Base-by-base conservation (phyloP, 2,113 vertebrate genomes). In the Xiphophorus maculatus region DNA sequence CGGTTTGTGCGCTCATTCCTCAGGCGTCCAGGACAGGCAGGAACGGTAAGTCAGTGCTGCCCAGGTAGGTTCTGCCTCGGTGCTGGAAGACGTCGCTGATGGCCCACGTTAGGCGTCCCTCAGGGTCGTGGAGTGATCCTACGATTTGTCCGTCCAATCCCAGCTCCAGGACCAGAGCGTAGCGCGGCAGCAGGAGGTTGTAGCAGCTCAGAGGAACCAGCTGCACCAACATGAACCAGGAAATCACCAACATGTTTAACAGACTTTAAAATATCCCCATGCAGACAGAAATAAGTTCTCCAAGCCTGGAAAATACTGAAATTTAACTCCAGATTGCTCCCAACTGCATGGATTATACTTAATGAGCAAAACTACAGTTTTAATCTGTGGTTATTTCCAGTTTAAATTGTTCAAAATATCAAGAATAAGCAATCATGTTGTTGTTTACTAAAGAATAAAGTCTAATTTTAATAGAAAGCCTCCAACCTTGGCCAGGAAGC, bases 81-180 rank as follows among this genome's bases (percentile, higher is more conserved):
- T 94, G 90, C 84, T 94, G 92, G 90, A 94, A 94, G 25, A 91
- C 88, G 42, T 93, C 89, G 9, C 89, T 95, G 80, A 92, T n/a
- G 48, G 93, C 87, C 91, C 89, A 91, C 5, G 81, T 94, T 32
- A 88, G 54, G 0, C 61, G 77, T 1, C 90, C 84, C 0, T 88
- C 81, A 0, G 92, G 85, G 73, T 94, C 87, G 0, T 88, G 89
- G 35, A 92, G 90, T 4, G 85, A 86, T 13, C 81, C 90, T 32
- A 90, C 30, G 1, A 86, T 74, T n/a, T 88, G 32, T 2, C 84
- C 81, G 19, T 91, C 81, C 37, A 33, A 0, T 0, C 80, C 93
- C 9, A 92, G 82, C 82, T 94, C 91, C 81, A 94, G 87, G 61
- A 94, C 87, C 76, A 94, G 89, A 62, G 88, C 90, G 1, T 88